Conservation (phyloP, 2,888 invertebrate species). For the Rhagonycha lutea region DNA sequence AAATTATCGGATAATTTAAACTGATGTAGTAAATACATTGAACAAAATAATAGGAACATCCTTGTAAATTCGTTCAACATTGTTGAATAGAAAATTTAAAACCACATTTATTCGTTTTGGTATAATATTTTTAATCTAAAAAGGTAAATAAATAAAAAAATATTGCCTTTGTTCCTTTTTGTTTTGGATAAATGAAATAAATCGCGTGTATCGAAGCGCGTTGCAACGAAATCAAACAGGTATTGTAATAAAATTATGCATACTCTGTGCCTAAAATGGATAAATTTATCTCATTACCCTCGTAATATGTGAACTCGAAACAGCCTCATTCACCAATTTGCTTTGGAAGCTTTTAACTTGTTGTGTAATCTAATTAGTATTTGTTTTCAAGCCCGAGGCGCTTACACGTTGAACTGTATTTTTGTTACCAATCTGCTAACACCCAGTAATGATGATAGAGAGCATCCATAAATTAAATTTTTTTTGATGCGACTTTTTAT, state of each 20-base stretch:
- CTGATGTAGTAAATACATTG: neutral
- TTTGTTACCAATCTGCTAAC: slow-evolving; percentile 34
- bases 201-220: neutral
- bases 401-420: slow-evolving; percentile 36
- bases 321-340: slow-evolving; percentile 29
- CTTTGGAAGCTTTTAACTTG: slow-evolving; percentile 36
- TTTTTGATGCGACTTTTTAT: neutral
- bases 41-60: neutral
- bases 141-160: neutral
- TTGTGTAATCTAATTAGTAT: slow-evolving; percentile 40
- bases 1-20: neutral
- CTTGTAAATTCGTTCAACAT: neutral
- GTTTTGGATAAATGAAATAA: neutral
- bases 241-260: slow-evolving; percentile 23
- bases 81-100: neutral
- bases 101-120: neutral
- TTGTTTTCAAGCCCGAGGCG: slow-evolving; percentile 38
- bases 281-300: slow-evolving; percentile 28
- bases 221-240: slow-evolving; percentile 18
- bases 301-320: slow-evolving; percentile 27
- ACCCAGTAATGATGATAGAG: slow-evolving; percentile 8
- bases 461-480: neutral
- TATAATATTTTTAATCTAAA: neutral
- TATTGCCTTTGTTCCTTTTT: neutral
- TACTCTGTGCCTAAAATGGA: slow-evolving; percentile 22